Percentiles rank a stretch among this genome's conserved stretches.
These are phyloP conservation scores for Enteromius radiatus DNA, from an alignment of 2,797 vertebrate species.

Conservation along the genomic window DNA sequence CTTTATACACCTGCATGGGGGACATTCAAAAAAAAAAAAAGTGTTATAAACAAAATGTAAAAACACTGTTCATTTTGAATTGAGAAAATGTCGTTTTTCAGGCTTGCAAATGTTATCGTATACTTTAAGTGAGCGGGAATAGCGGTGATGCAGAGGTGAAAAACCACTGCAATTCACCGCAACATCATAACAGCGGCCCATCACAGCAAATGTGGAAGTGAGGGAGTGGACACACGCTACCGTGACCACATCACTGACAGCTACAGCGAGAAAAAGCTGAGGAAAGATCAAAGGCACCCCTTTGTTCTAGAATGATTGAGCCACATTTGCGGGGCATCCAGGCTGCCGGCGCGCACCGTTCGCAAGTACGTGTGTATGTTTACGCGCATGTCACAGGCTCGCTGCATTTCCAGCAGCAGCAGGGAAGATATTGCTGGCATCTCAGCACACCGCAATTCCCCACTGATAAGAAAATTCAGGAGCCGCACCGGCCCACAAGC, in stretches of 20 bases:
- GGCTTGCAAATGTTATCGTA: background rate
- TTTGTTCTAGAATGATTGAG: conserved; percentile 75
- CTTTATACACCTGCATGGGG: conserved; percentile 21
- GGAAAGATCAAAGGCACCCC: conserved; percentile 66
- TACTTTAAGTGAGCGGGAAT: background rate
- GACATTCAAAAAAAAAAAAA: background rate
- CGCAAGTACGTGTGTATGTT: conserved; percentile 57
- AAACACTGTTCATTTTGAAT: background rate
- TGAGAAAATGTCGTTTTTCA: background rate
- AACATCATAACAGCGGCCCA: conserved; percentile 27
- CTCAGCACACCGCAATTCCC: conserved; percentile 65
- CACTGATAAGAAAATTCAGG: conserved; percentile 67
- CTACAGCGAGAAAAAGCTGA: conserved; percentile 28
- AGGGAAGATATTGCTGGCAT: conserved; percentile 66
- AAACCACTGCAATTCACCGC: background rate
- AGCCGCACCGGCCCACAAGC: conserved; percentile 60
- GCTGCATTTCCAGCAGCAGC: conserved; percentile 68
- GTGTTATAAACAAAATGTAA: conserved; percentile 18
- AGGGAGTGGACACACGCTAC: conserved; percentile 42
- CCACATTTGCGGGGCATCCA: conserved; percentile 55
- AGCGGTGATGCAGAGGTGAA: background rate
- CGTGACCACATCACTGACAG: conserved; percentile 46
- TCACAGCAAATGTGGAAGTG: conserved; percentile 34
- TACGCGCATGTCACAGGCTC: conserved; percentile 48
- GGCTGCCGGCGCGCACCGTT: conserved; percentile 31